Conservation (phyloP, 2,888 invertebrate genomes). For the Eupsilia transversa region DNA sequence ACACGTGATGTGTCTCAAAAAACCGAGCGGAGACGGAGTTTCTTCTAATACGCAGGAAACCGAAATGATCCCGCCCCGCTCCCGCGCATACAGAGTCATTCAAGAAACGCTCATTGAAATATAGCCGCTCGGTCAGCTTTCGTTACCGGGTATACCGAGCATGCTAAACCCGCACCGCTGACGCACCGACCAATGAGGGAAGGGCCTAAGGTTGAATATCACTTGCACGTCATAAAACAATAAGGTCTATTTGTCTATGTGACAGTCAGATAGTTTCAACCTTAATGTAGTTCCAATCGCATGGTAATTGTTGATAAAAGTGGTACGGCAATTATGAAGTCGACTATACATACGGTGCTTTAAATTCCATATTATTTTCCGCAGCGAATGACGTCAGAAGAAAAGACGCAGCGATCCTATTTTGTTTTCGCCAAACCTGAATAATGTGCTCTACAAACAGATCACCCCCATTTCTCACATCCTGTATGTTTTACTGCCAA, state of each 20-base stretch:
- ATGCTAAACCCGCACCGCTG: no score
- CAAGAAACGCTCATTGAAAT: no score
- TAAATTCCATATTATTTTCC: constrained; percentile 11
- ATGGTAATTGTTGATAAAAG: no score
- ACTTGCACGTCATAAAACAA: background rate
- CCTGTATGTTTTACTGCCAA: constrained; percentile 35
- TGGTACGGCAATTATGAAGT: background rate
- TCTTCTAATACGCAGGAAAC: no score
- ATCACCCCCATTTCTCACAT: constrained; percentile 39
- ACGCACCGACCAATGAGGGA: no score
- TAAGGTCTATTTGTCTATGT: background rate
- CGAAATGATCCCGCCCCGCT: no score
- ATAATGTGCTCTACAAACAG: constrained; percentile 38
- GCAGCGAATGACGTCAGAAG: constrained; percentile 30
- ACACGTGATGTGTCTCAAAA: no score
- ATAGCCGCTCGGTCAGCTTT: no score
- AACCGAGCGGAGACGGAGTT: no score
- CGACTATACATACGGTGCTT: background rate
- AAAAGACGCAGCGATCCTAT: constrained; percentile 42
- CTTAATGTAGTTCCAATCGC: background rate
- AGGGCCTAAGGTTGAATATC: background rate
- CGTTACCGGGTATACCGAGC: no score
- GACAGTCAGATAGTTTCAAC: background rate
- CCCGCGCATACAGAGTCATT: no score
- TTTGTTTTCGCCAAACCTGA: constrained; percentile 46